Conservation (phyloP, 1,140 invertebrate species). For the Linepithema humile region DNA sequence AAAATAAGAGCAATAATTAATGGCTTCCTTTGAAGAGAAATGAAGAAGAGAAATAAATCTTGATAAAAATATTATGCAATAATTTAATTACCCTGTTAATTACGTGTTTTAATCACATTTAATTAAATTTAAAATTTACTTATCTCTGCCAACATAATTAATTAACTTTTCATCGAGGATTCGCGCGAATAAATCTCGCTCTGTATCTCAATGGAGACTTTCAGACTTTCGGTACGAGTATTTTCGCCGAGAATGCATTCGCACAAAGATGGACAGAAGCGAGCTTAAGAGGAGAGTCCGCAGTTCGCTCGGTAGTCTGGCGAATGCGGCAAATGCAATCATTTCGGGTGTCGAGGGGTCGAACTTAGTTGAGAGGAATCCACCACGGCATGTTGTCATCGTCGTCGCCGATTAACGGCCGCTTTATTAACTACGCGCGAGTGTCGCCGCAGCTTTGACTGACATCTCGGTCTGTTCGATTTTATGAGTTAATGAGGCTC, state of each 20-base stretch:
- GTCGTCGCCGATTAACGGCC: slow-evolving; percentile 30
- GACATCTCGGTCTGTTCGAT: slow-evolving; percentile 37
- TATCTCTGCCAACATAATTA: not conserved
- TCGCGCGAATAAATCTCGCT: not conserved
- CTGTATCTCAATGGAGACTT: not conserved
- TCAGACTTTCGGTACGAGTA: not conserved
- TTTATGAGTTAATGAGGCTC: slow-evolving; percentile 46
- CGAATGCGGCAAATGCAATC: slow-evolving; percentile 41
- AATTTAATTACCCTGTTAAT: no score
- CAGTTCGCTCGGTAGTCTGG: not conserved
- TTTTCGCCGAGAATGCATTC: not conserved
- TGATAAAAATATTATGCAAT: no score
- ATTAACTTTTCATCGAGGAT: not conserved
- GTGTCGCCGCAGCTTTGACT: slow-evolving; percentile 40
- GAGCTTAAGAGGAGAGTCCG: not conserved
- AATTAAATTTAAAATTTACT: no score
- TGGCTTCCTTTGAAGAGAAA: no score
- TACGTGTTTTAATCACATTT: no score
- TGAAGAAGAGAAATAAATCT: no score
- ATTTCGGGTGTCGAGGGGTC: slow-evolving; percentile 47
- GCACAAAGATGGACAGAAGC: not conserved
- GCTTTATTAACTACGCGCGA: slow-evolving; percentile 48
- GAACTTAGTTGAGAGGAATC: slow-evolving; percentile 51
- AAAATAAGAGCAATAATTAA: no score
- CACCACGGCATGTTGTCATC: slow-evolving; percentile 39